Evolutionary conservation across 64 coral and sea anemone species (phyloP), one percentile per base, ranked within the genome.

Genomic region (Montipora cactus): DNA sequence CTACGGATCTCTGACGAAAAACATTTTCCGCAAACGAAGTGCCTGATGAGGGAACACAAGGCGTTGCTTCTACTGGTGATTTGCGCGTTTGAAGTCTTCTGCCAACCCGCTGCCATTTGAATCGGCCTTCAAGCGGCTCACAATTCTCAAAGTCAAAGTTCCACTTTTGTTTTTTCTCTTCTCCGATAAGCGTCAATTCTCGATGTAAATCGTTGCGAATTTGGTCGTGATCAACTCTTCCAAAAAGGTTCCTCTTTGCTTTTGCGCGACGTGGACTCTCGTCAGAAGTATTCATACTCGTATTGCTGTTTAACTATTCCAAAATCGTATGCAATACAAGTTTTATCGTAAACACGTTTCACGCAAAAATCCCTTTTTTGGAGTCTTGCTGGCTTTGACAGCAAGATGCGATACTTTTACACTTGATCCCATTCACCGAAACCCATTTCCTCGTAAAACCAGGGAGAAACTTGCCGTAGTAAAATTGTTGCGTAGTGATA

Each of bases 131-230:
- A 16, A 95, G 66, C 15, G 93, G 93, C 86, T 90, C 25, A 79
- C 77, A 95, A 59, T 90, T 78, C 44, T 95, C 93, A 75, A 95
- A 95, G 59, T 95, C 93, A n/a, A 95, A 95, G 46, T 95, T 95
- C 93, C 93, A 95, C 25, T 95, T 37, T 1, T 47, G 74, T 25
- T 52, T 82, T 83, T 95, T 95, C 49, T 95, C 93, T 67, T 90
- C 87, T 37, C 51, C 76, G 44, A 83, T 84, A n/a, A 62, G 19
- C 5, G 47, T 83, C 48, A 95, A n/a, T 47, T 95, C 59, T 67
- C 88, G 79, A 3, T 69, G 78, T 70, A 95, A 79, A 78, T 90
- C 93, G 66, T 95, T 87, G 50, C 28, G 89, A 83, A 73, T 79
- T 67, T 95, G 88, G n/a, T 69, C 88, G 25, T 95, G 93, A 53